A percentile compares a stretch with the other conserved stretches of the same genome.
Evolutionary conservation across 1,140 invertebrate species (phyloP).

Genomic region (Drosophila orena): DNA sequence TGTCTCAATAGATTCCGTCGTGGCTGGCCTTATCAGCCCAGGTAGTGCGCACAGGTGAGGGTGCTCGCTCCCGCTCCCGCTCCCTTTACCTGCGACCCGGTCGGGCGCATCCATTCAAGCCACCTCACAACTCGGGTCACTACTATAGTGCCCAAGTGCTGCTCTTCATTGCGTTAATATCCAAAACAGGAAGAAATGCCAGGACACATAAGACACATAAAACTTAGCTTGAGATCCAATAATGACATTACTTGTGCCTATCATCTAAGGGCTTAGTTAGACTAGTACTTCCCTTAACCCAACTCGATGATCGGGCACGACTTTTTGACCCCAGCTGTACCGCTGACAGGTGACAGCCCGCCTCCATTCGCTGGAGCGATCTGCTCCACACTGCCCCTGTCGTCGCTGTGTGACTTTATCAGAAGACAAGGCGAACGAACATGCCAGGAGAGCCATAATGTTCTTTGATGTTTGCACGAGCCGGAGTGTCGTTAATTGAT

Average conservation of each 20-base stretch:
- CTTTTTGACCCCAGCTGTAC: conserved; percentile 5
- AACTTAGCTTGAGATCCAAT: too few species aligned
- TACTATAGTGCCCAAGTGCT: background rate
- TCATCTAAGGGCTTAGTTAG: too few species aligned
- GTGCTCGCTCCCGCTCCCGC: background rate
- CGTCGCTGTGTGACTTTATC: conserved; percentile 37
- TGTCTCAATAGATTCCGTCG: conserved; percentile 70
- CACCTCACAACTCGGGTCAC: conserved; percentile 1
- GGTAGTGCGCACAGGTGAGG: conserved; percentile 28
- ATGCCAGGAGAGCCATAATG: conserved; percentile 65
- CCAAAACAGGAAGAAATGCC: too few species aligned
- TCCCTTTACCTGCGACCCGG: conserved; percentile 19
- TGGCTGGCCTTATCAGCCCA: conserved; percentile 61
- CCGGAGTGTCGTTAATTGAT: conserved; percentile 72
- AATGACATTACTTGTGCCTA: too few species aligned
- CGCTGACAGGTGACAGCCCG: conserved; percentile 51
- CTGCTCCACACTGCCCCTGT: conserved; percentile 17
- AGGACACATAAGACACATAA: too few species aligned
- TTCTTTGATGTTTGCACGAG: conserved; percentile 76
- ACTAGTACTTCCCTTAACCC: too few species aligned
- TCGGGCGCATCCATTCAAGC: conserved; percentile 25
- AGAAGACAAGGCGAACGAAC: conserved; percentile 41
- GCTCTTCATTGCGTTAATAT: background rate
- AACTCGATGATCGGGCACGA: background rate
- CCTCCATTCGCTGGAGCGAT: conserved; percentile 52